Conservation (phyloP, 2,113 vertebrate genomes). For the Nothocercus julius region DNA sequence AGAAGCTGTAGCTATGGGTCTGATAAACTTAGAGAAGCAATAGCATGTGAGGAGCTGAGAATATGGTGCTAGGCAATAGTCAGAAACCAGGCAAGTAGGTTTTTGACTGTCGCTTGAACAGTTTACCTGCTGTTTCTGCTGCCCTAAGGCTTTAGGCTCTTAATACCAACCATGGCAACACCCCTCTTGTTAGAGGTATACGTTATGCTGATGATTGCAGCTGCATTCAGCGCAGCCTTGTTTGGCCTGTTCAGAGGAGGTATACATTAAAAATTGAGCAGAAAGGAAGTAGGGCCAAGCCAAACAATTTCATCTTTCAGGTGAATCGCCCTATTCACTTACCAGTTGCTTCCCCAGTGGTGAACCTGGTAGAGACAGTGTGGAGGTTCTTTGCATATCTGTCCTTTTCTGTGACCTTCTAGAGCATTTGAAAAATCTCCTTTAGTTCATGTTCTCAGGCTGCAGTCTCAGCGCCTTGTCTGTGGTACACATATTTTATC, state of each 20-base stretch:
- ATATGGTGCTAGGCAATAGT: not conserved
- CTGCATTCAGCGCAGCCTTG: not conserved
- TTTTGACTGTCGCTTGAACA: not conserved
- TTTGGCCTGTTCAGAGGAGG: not conserved
- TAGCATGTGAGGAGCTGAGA: not conserved
- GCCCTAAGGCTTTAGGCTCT: not conserved
- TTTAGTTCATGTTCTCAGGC: not conserved
- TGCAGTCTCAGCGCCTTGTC: not conserved
- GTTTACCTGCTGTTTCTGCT: not conserved
- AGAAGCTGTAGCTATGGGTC: not conserved
- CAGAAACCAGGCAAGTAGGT: not conserved
- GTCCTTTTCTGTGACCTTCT: not conserved
- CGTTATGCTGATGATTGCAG: not conserved
- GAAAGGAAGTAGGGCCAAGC: not conserved
- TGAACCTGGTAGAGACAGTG: not conserved
- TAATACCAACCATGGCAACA: not conserved
- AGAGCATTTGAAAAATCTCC: not conserved
- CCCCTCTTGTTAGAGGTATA: not conserved
- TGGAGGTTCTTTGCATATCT: not conserved
- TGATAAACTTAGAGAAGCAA: not conserved
- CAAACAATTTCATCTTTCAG: not conserved
- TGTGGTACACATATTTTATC: not conserved
- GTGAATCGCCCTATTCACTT: not conserved
- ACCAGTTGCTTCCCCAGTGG: not conserved
- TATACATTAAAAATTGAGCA: not conserved